Evolutionary conservation across 2,113 vertebrate genomes (phyloP).

Genomic region (Xenus cinereus): DNA sequence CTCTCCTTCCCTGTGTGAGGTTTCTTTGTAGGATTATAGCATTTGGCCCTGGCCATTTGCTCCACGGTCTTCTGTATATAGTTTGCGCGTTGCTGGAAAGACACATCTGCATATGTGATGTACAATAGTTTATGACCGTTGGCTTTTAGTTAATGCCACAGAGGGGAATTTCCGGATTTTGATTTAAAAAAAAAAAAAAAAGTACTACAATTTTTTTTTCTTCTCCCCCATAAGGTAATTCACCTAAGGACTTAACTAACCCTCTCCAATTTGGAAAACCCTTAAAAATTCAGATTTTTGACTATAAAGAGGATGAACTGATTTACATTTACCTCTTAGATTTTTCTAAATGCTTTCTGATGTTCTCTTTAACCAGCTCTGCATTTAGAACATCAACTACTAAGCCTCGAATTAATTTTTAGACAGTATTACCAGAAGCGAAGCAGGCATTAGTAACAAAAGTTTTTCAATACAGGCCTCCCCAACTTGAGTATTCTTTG

Average conservation of each 20-base stretch:
- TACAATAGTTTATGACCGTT: background rate
- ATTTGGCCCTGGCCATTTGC: rapidly evolving
- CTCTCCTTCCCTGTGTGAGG: rapidly evolving
- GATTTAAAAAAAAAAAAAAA: background rate
- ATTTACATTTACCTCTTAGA: background rate
- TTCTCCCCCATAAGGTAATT: background rate
- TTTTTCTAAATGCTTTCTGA: background rate
- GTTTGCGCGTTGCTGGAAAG: background rate
- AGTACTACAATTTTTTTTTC: background rate
- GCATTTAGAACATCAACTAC: background rate
- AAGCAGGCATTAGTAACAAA: background rate
- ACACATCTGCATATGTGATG: rapidly evolving
- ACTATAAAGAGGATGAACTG: background rate
- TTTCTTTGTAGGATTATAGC: background rate
- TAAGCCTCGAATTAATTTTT: background rate
- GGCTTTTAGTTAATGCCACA: background rate
- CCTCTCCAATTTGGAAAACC: background rate
- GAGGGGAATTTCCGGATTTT: background rate
- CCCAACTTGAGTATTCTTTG: background rate
- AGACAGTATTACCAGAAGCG: background rate
- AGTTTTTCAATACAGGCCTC: background rate
- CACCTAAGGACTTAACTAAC: background rate
- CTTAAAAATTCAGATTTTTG: background rate
- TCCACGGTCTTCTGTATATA: rapidly evolving
- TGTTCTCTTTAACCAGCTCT: background rate